A percentile compares a stretch with the other conserved stretches of the same genome.
Evolutionary conservation across 2,888 invertebrate species (phyloP).

Genomic region (Harpalus rubripes): DNA sequence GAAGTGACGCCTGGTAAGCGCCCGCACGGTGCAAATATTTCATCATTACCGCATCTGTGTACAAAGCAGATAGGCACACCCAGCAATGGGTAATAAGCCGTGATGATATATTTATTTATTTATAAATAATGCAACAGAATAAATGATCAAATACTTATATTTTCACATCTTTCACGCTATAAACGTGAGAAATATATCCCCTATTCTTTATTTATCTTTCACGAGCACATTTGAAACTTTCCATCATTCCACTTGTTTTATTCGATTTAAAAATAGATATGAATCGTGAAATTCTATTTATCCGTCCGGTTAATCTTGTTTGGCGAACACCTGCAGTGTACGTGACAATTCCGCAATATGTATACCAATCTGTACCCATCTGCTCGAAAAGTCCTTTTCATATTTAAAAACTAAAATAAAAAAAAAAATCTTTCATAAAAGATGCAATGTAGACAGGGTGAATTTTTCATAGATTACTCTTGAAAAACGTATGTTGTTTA

Average conservation of each 20-base stretch:
- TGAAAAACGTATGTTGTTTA: neutral
- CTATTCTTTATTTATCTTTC: neutral
- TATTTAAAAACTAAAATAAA: neutral
- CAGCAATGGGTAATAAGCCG: too few relatives aligned
- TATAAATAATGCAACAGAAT: too few relatives aligned
- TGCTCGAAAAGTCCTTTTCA: neutral
- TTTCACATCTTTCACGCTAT: neutral
- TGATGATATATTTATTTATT: too few relatives aligned
- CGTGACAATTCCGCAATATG: neutral
- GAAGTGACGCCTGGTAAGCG: too few relatives aligned
- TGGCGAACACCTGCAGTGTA: neutral
- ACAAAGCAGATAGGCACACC: too few relatives aligned
- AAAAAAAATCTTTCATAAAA: neutral
- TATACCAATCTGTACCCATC: neutral
- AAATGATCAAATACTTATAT: neutral
- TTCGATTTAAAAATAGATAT: conserved; percentile 25
- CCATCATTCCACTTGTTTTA: neutral
- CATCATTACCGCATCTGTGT: too few relatives aligned
- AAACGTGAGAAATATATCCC: neutral
- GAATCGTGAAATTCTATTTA: conserved; percentile 1
- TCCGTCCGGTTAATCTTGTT: conserved; percentile 4
- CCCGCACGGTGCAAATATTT: too few relatives aligned
- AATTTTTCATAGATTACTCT: neutral
- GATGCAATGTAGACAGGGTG: neutral
- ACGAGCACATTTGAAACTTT: neutral